These are phyloP conservation scores for Rapana venosa DNA, from an alignment of 2,888 invertebrate species.

Conservation along the genomic window DNA sequence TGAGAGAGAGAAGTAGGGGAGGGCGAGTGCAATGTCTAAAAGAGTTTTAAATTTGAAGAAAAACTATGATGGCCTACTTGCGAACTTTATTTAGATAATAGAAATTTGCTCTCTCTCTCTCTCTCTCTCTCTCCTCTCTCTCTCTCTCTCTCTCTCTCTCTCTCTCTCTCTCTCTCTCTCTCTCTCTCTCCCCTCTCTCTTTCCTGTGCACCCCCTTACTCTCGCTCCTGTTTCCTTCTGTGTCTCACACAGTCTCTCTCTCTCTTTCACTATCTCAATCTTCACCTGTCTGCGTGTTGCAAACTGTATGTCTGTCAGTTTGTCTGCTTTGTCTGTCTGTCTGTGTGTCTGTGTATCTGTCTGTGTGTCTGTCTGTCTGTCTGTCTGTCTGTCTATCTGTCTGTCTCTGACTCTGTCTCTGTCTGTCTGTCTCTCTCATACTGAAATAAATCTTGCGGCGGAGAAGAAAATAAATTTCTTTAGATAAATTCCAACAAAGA, in stretches of 20 bases:
- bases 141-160: too few relatives aligned
- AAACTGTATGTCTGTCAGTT: neutral
- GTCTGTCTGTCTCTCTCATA: neutral
- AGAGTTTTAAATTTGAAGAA: too few relatives aligned
- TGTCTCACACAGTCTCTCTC: neutral
- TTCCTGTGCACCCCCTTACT: neutral
- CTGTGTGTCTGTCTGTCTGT: neutral
- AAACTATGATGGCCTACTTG: too few relatives aligned
- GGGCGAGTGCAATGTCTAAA: too few relatives aligned
- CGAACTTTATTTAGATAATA: neutral
- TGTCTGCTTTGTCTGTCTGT: neutral
- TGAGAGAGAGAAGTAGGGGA: conserved; percentile 5
- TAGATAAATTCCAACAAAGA: too few relatives aligned
- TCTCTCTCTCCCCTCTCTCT: too few relatives aligned
- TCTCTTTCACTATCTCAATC: neutral
- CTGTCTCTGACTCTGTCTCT: neutral
- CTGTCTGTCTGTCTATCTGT: neutral
- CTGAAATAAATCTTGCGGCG: neutral
- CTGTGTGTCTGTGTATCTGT: neutral
- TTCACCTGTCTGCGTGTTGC: neutral
- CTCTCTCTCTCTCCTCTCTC: neutral
- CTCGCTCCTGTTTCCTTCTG: neutral
- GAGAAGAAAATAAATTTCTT: too few relatives aligned
- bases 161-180: too few relatives aligned
- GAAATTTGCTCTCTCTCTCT: neutral